Evolutionary conservation across 2,797 vertebrate genomes (phyloP).

Genomic region (Hydrolagus colliei): DNA sequence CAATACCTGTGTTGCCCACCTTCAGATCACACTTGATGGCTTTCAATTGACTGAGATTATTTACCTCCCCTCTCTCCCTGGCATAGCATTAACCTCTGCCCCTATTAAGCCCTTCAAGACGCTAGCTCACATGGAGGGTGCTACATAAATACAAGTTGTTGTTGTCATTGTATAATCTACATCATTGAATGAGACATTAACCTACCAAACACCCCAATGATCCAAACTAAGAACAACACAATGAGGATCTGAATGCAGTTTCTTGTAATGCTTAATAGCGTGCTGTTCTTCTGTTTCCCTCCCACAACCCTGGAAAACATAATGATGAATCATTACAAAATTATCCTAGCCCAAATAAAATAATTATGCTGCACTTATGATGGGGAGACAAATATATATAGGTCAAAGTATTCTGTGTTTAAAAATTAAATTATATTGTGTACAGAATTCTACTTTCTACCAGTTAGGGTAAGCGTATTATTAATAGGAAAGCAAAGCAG

Average conservation of each 20-base stretch:
- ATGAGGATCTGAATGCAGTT: conserved; percentile 77
- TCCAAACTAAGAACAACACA: conserved; percentile 79
- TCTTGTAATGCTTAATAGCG: conserved; percentile 75
- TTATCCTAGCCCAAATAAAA: conserved; percentile 31
- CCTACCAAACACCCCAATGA: conserved; percentile 87
- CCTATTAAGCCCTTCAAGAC: too few relatives aligned
- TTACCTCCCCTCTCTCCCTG: too few relatives aligned
- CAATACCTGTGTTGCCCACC: too few relatives aligned
- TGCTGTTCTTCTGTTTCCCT: conserved; percentile 71
- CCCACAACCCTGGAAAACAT: conserved; percentile 71
- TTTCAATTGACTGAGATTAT: too few relatives aligned
- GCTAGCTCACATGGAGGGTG: too few relatives aligned
- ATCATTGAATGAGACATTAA: conserved; percentile 29
- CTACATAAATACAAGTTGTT: too few relatives aligned
- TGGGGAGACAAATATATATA: neutral
- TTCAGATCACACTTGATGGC: too few relatives aligned
- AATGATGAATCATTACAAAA: conserved; percentile 42
- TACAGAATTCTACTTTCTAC: neutral
- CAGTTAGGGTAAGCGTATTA: too few relatives aligned
- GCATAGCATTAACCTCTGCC: too few relatives aligned
- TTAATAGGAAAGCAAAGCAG: too few relatives aligned
- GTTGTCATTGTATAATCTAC: neutral
- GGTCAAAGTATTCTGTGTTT: neutral
- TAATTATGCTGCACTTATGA: neutral
- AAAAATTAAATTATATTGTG: too few relatives aligned